Evolutionary conservation across 2,113 vertebrate genomes (phyloP), one percentile per base, ranked within the genome.

Genomic region (Callaeas wilsoni): DNA sequence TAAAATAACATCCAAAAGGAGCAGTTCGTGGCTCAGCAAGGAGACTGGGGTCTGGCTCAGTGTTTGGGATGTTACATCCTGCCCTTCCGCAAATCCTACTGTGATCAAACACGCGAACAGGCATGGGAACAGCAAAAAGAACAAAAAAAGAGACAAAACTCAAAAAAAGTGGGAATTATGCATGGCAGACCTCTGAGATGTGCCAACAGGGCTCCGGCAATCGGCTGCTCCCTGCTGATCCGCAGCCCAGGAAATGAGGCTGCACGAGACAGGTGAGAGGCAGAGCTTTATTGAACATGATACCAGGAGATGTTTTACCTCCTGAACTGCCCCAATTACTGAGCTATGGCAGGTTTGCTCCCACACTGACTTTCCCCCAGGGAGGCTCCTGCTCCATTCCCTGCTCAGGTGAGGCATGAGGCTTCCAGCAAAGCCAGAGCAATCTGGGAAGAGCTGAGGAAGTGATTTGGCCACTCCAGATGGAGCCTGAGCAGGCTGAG

Each of bases 401-500:
- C 30, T 3, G 55, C 73, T 44, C n/a, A 4, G 64, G 69, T 0
- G 18, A 57, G 37, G 32, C 33, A 10, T 0, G 0, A 64, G 13
- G 32, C 33, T 20, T 67, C 41, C 79, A 60, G 63, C 73, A 47
- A 49, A 75, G 47, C 53, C 65, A 27, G 20, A 52, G 42, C 35
- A 13, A 35, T 11, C 9, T 16, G 26, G 62, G 56, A 46, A 46
- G n/a, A 47, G 10, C 26, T 46, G 30, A n/a, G 49, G 68, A 60
- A 73, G 39, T 0, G 2, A 30, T 55, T 67, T 52, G 53, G 41
- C 35, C 22, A 20, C 62, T 32, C 15, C 16, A 10, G n/a, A 32
- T 13, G 27, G 26, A 86, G 32, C 32, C 55, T 12, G 0, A 42
- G 42, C 37, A 25, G 6, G 4, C 2, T 6, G 13, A 11, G 39